A percentile compares a stretch with the other conserved stretches of the same genome.
These are phyloP conservation scores for Alcedo quadribrachys DNA, from an alignment of 2,797 vertebrate species.

Conservation along the genomic window DNA sequence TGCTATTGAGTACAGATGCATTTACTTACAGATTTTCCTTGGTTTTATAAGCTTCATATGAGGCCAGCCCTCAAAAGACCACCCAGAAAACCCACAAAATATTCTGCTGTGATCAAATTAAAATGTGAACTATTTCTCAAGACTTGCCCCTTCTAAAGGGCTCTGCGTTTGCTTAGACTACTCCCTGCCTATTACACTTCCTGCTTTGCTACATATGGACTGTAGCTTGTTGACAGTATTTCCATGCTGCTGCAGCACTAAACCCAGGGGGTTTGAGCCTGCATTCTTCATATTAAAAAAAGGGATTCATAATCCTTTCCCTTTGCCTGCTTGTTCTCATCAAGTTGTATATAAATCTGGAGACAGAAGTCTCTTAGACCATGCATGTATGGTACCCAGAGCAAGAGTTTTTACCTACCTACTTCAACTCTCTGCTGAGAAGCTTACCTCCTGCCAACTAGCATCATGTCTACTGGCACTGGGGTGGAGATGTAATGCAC, in stretches of 20 bases:
- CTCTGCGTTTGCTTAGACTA: not conserved
- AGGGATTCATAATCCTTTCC: not conserved
- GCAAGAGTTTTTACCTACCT: not conserved
- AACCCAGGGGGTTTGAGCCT: not conserved
- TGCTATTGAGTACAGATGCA: not conserved
- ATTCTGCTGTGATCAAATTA: not conserved
- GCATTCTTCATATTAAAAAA: not conserved
- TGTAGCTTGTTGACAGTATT: not conserved
- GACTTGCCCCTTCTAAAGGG: not conserved
- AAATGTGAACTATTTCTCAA: not conserved
- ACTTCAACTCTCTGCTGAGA: not conserved
- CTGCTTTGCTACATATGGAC: not conserved
- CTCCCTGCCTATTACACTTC: not conserved
- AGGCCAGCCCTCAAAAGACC: not conserved
- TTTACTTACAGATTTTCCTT: not conserved
- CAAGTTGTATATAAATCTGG: not conserved
- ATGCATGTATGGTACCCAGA: not conserved
- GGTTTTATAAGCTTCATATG: not conserved
- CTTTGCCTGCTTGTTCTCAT: not conserved
- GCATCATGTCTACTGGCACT: not conserved
- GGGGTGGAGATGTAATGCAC: not conserved
- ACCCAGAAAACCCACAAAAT: not conserved
- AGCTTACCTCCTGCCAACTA: not conserved
- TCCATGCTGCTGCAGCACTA: not conserved
- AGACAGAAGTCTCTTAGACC: not conserved